Percentiles rank a stretch among this genome's conserved stretches.
phyloP scores from a whole-genome alignment of 2,797 vertebrate genomes.

The Microctenopoma steveboyesi region DNA sequence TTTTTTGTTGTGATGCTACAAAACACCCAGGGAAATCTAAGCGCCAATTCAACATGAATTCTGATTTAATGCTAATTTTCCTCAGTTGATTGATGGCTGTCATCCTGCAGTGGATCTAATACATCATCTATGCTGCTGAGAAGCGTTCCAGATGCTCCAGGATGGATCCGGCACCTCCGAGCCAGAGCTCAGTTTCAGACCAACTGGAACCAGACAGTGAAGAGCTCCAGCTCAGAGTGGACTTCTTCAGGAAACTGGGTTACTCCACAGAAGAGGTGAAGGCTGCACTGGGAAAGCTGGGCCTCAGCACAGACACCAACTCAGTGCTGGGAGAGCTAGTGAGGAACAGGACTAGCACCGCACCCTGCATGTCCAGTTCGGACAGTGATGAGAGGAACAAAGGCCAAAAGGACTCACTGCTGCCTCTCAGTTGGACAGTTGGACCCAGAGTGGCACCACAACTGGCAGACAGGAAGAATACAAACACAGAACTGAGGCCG shows the following conservation, averaged over 20 bases:
- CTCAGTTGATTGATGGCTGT: neutral
- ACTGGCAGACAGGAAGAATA: conserved; percentile 52
- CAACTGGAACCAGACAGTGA: conserved; percentile 39
- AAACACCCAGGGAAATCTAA: neutral
- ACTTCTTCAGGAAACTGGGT: conserved; percentile 95
- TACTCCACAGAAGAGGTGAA: conserved; percentile 87
- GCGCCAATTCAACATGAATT: neutral
- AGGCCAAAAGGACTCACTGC: conserved; percentile 73
- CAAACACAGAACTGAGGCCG: conserved; percentile 84
- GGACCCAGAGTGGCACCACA: conserved; percentile 37
- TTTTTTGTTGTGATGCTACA: no score
- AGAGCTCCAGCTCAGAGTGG: conserved; percentile 87
- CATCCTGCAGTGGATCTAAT: conserved; percentile 6
- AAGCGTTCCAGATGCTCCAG: conserved; percentile 39
- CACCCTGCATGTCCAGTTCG: conserved; percentile 40
- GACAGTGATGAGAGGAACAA: conserved; percentile 61
- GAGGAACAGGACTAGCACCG: conserved; percentile 74
- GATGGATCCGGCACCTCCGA: conserved; percentile 66
- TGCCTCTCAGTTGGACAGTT: conserved; percentile 64
- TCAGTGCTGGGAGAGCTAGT: conserved; percentile 92
- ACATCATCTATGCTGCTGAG: conserved; percentile 41
- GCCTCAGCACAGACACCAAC: conserved; percentile 89
- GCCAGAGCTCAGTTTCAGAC: conserved; percentile 28
- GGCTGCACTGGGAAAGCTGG: conserved; percentile 87
- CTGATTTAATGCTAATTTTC: conserved; percentile 10